Evolutionary conservation across 2,888 invertebrate species (phyloP).

Genomic region (Eupelmus urozonus): DNA sequence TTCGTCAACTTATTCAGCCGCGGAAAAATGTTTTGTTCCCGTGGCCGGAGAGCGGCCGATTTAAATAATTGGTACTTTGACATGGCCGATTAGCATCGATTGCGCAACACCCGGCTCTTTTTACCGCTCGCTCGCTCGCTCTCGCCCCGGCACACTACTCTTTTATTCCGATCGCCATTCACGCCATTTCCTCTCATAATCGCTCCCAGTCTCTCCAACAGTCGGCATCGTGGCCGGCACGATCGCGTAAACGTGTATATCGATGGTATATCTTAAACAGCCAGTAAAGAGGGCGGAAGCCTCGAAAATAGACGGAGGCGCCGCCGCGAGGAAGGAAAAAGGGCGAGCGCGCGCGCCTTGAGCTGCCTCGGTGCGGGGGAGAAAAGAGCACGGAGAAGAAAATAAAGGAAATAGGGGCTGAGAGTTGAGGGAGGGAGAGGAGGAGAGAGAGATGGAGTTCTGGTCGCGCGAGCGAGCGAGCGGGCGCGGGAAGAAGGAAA

Average conservation of each 20-base stretch:
- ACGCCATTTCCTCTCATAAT: not conserved
- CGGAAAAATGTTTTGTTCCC: slow-evolving; percentile 48
- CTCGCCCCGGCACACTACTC: not conserved
- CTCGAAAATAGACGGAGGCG: not conserved
- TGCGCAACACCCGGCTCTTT: slow-evolving; percentile 34
- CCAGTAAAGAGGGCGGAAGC: not conserved
- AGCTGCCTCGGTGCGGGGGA: too few species aligned
- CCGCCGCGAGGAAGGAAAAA: not conserved
- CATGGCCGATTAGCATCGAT: slow-evolving; percentile 55
- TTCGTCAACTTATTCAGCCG: slow-evolving; percentile 55
- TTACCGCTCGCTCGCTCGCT: too few species aligned
- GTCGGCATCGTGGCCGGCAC: too few species aligned
- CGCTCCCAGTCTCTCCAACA: too few species aligned
- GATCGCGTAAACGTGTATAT: too few species aligned
- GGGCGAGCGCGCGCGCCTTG: not conserved
- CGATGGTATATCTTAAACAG: too few species aligned
- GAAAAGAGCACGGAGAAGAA: slow-evolving; percentile 29
- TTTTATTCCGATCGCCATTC: slow-evolving; percentile 33
- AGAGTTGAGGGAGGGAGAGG: slow-evolving; percentile 48
- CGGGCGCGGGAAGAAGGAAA: slow-evolving; percentile 66
- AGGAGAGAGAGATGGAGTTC: slow-evolving; percentile 11
- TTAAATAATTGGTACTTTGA: slow-evolving; percentile 55
- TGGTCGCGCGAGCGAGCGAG: not conserved
- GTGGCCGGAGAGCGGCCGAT: slow-evolving; percentile 30
- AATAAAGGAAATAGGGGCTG: slow-evolving; percentile 45